These are phyloP conservation scores for Sitobion miscanthi DNA, from an alignment of 1,140 invertebrate genomes.

Conservation along the genomic window DNA sequence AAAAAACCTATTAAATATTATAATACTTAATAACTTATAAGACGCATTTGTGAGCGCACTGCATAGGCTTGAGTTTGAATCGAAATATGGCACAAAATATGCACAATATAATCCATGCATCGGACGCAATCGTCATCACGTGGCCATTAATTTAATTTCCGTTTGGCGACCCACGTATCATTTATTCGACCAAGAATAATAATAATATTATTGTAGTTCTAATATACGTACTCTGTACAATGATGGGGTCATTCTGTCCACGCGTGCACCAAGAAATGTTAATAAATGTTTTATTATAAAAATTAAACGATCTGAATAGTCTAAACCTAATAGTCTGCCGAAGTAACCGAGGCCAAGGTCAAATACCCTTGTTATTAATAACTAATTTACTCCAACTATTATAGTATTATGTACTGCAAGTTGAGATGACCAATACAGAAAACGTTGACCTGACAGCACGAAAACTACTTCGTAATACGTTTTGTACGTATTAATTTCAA, in stretches of 20 bases:
- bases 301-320: not conserved
- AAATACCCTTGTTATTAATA: not conserved
- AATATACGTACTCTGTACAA: not conserved
- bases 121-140: not conserved
- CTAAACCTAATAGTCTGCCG: not conserved
- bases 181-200: not conserved
- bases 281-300: not conserved
- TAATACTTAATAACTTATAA: not conserved
- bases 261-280: not conserved
- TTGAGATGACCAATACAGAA: not conserved
- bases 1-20: not conserved
- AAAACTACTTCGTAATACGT: not conserved
- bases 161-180: not conserved
- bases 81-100: not conserved
- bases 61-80: not conserved
- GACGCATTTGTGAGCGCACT: not conserved
- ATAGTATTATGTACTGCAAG: not conserved
- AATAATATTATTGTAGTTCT: not conserved
- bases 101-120: not conserved
- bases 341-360: not conserved
- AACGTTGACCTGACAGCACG: not conserved
- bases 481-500: not conserved
- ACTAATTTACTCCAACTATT: not conserved
- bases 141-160: not conserved
- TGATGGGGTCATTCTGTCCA: not conserved